Evolutionary conservation across 2,888 invertebrate genomes (phyloP).

Genomic region (Nowickia ferox): DNA sequence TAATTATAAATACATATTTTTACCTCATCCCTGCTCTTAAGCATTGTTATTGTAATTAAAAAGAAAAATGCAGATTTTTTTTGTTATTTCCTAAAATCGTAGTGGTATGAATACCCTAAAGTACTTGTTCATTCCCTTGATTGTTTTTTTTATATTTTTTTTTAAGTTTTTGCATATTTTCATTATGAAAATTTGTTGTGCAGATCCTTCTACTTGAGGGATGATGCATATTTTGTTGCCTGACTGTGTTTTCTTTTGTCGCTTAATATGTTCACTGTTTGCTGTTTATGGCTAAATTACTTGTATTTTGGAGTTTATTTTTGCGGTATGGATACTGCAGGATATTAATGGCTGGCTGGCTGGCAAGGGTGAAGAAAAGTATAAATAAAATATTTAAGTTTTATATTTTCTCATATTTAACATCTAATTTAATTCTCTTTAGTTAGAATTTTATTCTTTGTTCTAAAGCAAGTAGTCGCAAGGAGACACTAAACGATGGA

Average conservation of each 20-base stretch:
- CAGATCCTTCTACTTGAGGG: conserved; percentile 31
- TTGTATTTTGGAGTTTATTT: conserved; percentile 44
- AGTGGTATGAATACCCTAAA: conserved; percentile 43
- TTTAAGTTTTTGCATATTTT: conserved; percentile 10
- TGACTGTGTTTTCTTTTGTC: not conserved
- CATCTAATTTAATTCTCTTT: conserved; percentile 57
- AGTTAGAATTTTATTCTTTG: not conserved
- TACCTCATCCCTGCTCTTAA: not conserved
- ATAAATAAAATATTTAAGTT: not conserved
- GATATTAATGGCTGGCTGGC: conserved; percentile 58
- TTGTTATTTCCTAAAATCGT: not conserved
- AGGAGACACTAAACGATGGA: not conserved
- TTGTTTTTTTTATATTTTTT: not conserved
- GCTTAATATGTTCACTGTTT: conserved; percentile 2
- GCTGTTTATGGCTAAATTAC: conserved; percentile 32
- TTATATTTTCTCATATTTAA: conserved; percentile 12
- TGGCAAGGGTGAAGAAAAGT: not conserved
- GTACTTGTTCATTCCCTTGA: conserved; percentile 53
- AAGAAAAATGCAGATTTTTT: conserved; percentile 24
- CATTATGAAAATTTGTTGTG: conserved; percentile 38
- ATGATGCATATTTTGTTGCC: conserved; percentile 22
- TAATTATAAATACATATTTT: conserved; percentile 3
- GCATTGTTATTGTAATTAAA: conserved; percentile 29
- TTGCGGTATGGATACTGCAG: conserved; percentile 52
- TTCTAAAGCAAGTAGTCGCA: not conserved